Evolutionary conservation across 2,797 vertebrate genomes (phyloP).

Genomic region (Heterohyrax brucei): DNA sequence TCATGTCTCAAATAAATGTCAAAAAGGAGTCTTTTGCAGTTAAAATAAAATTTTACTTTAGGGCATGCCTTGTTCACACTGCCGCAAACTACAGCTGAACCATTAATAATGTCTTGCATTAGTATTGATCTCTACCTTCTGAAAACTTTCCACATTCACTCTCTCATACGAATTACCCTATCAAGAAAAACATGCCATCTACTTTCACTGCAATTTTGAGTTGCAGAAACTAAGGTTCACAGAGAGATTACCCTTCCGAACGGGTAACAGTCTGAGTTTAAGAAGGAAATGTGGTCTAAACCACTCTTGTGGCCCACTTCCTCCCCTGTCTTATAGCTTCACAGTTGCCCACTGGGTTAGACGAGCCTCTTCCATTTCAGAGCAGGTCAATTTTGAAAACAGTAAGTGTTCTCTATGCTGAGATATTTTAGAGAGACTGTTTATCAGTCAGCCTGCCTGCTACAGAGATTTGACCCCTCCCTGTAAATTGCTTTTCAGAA

Average conservation of each 20-base stretch:
- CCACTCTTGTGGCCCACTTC: neutral
- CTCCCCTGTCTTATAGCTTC: neutral
- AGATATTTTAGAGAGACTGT: neutral
- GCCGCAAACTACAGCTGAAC: neutral
- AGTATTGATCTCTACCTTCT: neutral
- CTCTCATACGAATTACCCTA: neutral
- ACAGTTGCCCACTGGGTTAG: neutral
- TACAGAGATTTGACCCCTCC: neutral
- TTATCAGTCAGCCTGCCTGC: neutral
- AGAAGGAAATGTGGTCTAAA: neutral
- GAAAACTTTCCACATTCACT: slow-evolving; percentile 4
- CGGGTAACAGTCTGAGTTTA: neutral
- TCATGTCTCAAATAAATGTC: neutral
- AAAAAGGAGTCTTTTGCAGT: neutral
- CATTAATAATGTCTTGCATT: neutral
- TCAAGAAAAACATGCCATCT: neutral
- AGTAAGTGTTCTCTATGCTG: slow-evolving; percentile 16
- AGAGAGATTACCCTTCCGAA: neutral
- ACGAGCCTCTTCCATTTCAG: neutral
- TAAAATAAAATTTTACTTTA: slow-evolving; percentile 36
- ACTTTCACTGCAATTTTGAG: neutral
- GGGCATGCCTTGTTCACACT: neutral
- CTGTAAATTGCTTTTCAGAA: neutral
- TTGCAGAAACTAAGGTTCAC: neutral
- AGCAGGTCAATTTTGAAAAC: slow-evolving; percentile 48